Evolutionary conservation across 2,113 vertebrate species (phyloP), one percentile per base, ranked within the genome.

Genomic region (Apteryx mantelli): DNA sequence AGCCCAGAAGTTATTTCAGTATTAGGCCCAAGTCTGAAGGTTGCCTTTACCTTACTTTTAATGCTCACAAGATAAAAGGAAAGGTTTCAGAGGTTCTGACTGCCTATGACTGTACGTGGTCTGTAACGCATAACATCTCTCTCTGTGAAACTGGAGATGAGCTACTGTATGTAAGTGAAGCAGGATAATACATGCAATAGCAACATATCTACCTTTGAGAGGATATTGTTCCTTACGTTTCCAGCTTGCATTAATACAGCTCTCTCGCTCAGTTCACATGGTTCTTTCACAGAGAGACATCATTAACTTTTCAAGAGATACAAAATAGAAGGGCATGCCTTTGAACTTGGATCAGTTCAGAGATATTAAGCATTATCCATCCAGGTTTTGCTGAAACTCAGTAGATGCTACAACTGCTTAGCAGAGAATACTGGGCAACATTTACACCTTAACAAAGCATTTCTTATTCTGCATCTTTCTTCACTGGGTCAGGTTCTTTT

Each of bases 341-440:
- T 89, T 95, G 80, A 91, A 89, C 83, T 79, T 40, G 24, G 32
- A 83, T 91, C 52, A 84, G 56, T 63, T 80, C 89, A 84, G 78
- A 5, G 1, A 56, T 34, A 38, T 16, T 78, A 86, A 21, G n/a
- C 38, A 78, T 95, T 82, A 89, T n/a, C 42, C 38, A 40, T 40
- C 46, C 19, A 48, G 38, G 46, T 74, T 94, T 40, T 89, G 24
- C 36, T 78, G n/a, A 91, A 94, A 68, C 70, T 81, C 71, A 52
- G 61, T 40, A 42, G 66, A 70, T 44, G 36, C 28, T 48, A 63
- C 36, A 52, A 52, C 36, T 84, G 38, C 48, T 92, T 34, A 84
- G 63, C 70, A 82, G 56, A 64, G 28, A 91, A 36, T 19, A 66
- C 19, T 2, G 7, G 36, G 19, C 13, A 58, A 55, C 26, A 44